phyloP scores from a whole-genome alignment of 2,797 vertebrate species.

The Platyrinchus mystaceus region DNA sequence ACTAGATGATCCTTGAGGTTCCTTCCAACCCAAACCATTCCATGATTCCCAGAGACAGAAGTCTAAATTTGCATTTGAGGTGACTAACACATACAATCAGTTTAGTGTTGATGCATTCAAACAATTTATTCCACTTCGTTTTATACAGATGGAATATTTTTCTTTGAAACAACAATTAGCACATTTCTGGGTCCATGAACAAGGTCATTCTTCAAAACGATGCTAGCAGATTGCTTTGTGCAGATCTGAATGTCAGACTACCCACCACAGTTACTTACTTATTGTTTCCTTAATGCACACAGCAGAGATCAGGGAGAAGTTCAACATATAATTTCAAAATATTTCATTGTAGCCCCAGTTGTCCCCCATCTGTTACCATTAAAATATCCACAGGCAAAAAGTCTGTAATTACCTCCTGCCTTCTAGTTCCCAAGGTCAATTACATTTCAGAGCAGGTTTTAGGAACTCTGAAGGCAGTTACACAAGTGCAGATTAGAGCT shows the following conservation, averaged over 20 bases:
- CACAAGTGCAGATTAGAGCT: neutral
- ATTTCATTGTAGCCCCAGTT: neutral
- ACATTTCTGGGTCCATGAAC: neutral
- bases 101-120: neutral
- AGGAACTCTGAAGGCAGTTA: neutral
- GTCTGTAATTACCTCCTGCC: neutral
- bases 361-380: neutral
- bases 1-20: no score
- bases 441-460: neutral
- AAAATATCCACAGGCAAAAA: neutral
- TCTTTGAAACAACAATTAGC: slow-evolving; percentile 13
- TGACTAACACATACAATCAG: neutral
- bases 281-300: neutral
- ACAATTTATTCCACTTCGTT: neutral
- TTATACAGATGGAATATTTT: neutral
- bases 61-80: neutral
- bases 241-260: neutral
- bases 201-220: neutral
- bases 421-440: neutral
- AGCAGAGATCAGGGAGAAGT: neutral
- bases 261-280: neutral
- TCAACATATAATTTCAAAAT: neutral
- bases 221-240: neutral
- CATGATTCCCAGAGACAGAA: no score
- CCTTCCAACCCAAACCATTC: no score